phyloP scores from a whole-genome alignment of 2,888 invertebrate genomes.

The Drosophila koepferae region DNA sequence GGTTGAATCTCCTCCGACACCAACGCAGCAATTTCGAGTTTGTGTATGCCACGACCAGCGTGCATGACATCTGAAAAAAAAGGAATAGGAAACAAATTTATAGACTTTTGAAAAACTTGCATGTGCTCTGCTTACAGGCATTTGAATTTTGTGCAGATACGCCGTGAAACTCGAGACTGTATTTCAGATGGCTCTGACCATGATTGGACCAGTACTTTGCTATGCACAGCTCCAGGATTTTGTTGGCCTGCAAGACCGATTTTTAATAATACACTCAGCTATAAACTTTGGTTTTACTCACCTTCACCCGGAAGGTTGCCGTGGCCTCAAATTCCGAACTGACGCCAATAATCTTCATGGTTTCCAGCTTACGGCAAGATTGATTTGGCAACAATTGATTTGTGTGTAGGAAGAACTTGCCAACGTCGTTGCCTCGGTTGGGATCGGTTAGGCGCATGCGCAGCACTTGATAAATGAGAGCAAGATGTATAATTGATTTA shows the following conservation, averaged over 20 bases:
- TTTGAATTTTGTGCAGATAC: conserved; percentile 88
- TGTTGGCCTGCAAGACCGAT: conserved; percentile 87
- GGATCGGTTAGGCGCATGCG: conserved; percentile 86
- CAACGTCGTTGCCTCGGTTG: conserved; percentile 88
- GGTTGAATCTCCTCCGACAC: conserved; percentile 92
- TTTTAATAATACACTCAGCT: conserved; percentile 1
- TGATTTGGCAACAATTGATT: conserved; percentile 93
- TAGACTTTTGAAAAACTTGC: neutral
- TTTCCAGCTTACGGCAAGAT: conserved; percentile 90
- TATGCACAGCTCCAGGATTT: conserved; percentile 94
- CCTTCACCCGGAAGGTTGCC: conserved; percentile 89
- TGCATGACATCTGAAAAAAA: conserved; percentile 87
- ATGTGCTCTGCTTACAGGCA: conserved; percentile 77
- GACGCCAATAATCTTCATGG: conserved; percentile 86
- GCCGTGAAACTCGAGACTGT: conserved; percentile 93
- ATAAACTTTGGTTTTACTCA: conserved; percentile 71
- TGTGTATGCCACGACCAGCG: conserved; percentile 90
- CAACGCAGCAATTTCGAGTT: conserved; percentile 89
- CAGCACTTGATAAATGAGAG: conserved; percentile 85
- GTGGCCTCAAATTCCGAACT: conserved; percentile 89
- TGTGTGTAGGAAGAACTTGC: conserved; percentile 94
- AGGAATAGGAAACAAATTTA: neutral
- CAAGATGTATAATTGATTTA: neutral
- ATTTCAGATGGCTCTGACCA: conserved; percentile 91
- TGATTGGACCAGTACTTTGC: conserved; percentile 98